phyloP scores from a whole-genome alignment of 2,113 vertebrate genomes.

The Danionella cerebrum region DNA sequence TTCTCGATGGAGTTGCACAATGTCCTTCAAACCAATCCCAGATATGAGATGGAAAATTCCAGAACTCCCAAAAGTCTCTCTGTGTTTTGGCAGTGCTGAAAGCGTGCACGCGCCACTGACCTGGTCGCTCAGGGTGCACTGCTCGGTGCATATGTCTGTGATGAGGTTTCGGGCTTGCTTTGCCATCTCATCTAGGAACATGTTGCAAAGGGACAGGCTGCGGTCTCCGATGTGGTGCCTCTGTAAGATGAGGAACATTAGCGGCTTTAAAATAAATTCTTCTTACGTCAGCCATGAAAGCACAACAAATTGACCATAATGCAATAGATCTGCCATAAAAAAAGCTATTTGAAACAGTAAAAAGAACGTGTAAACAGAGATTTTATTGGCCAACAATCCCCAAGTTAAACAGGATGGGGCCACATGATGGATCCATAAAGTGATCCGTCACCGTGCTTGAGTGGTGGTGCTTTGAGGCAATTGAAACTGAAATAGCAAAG shows the following conservation, averaged over 20 bases:
- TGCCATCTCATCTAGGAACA: slow-evolving; percentile 99
- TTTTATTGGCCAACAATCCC: neutral
- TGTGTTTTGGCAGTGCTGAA: neutral
- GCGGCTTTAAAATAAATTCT: neutral
- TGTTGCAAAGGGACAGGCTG: slow-evolving; percentile 95
- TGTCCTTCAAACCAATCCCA: slow-evolving; percentile 1
- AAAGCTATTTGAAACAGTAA: too few species aligned
- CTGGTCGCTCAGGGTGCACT: slow-evolving; percentile 96
- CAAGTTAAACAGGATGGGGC: neutral
- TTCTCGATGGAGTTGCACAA: neutral
- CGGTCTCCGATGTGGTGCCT: slow-evolving; percentile 96
- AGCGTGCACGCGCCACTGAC: slow-evolving; percentile 55
- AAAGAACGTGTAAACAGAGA: neutral
- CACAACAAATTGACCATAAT: too few species aligned
- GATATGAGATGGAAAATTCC: slow-evolving; percentile 14
- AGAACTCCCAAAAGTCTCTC: slow-evolving; percentile 6
- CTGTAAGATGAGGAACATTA: slow-evolving; percentile 51
- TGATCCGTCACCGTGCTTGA: neutral
- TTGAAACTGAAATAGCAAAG: neutral
- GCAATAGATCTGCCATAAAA: too few species aligned
- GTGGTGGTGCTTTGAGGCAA: neutral
- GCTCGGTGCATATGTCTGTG: slow-evolving; percentile 97
- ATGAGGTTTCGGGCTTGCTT: slow-evolving; percentile 97
- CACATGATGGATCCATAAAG: neutral
- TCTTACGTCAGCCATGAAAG: too few species aligned